Conservation (phyloP, 2,888 invertebrate species). For the Drosophila rubida region DNA sequence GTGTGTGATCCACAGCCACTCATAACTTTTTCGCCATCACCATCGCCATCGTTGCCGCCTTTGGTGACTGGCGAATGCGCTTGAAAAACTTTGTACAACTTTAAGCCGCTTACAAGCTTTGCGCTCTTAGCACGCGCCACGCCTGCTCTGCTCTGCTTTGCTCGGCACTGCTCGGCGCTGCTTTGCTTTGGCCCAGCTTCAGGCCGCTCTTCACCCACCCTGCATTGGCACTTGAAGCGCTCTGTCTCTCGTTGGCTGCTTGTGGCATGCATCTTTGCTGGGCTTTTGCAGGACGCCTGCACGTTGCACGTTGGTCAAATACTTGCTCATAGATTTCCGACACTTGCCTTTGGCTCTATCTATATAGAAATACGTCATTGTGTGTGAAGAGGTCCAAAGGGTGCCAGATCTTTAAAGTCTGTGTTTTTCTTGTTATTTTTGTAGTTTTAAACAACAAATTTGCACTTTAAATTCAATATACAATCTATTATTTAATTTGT, state of each 20-base stretch:
- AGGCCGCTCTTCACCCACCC: background rate
- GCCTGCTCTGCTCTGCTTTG: conserved; percentile 13
- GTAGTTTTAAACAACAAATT: no score
- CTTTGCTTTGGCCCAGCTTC: background rate
- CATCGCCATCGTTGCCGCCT: conserved; percentile 62
- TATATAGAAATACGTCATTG: background rate
- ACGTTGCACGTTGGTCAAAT: conserved; percentile 51
- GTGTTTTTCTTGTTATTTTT: background rate
- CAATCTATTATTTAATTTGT: no score
- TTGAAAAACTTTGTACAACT: conserved; percentile 82
- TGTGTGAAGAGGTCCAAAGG: background rate
- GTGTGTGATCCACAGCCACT: conserved; percentile 65
- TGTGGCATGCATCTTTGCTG: conserved; percentile 40
- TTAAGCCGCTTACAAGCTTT: conserved; percentile 81
- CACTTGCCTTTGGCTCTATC: conserved; percentile 45
- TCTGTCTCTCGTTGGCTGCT: conserved; percentile 7
- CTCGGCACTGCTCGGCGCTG: background rate
- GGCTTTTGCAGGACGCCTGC: conserved; percentile 24
- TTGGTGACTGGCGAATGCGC: conserved; percentile 81
- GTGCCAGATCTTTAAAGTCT: background rate
- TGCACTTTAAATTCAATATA: background rate
- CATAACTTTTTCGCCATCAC: conserved; percentile 65
- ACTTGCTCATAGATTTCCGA: conserved; percentile 57
- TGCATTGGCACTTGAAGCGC: background rate
- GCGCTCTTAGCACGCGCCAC: conserved; percentile 71